A percentile compares a stretch with the other conserved stretches of the same genome.
Conservation (phyloP, 2,888 invertebrate genomes). For the Morpho achilles region DNA sequence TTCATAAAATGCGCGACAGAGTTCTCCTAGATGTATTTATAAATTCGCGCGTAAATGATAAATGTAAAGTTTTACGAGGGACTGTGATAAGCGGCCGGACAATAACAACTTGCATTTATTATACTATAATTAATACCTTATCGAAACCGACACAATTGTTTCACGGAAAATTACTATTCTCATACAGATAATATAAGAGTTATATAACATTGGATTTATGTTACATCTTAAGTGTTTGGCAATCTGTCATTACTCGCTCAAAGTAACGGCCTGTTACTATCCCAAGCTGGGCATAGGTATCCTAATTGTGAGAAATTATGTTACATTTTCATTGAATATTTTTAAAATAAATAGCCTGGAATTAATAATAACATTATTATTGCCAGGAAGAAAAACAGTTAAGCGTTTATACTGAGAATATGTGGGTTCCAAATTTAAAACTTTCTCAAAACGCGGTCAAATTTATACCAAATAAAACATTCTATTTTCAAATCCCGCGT, state of each 20-base stretch:
- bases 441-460: conserved; percentile 31
- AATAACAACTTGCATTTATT: conserved; percentile 34
- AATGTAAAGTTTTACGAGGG: conserved; percentile 11
- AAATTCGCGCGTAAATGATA: conserved; percentile 1
- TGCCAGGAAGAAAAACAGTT: neutral
- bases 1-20: too few relatives aligned
- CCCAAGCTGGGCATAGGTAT: too few relatives aligned
- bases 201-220: neutral
- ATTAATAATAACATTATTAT: too few relatives aligned
- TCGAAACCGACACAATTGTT: conserved; percentile 33
- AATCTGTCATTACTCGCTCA: too few relatives aligned
- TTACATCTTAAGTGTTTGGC: too few relatives aligned
- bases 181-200: conserved; percentile 5
- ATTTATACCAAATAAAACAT: conserved; percentile 44
- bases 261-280: too few relatives aligned
- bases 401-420: conserved; percentile 9
- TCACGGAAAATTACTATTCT: conserved; percentile 44
- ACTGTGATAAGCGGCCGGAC: conserved; percentile 24
- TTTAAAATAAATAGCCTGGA: too few relatives aligned
- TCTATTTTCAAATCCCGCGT: conserved; percentile 65
- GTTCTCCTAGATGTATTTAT: neutral
- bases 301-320: too few relatives aligned
- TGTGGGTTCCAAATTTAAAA: too few relatives aligned
- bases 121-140: conserved; percentile 43
- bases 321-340: too few relatives aligned